Percentiles rank a stretch among this genome's conserved stretches.
phyloP scores from a whole-genome alignment of 2,113 vertebrate genomes.

The Sander lucioperca region DNA sequence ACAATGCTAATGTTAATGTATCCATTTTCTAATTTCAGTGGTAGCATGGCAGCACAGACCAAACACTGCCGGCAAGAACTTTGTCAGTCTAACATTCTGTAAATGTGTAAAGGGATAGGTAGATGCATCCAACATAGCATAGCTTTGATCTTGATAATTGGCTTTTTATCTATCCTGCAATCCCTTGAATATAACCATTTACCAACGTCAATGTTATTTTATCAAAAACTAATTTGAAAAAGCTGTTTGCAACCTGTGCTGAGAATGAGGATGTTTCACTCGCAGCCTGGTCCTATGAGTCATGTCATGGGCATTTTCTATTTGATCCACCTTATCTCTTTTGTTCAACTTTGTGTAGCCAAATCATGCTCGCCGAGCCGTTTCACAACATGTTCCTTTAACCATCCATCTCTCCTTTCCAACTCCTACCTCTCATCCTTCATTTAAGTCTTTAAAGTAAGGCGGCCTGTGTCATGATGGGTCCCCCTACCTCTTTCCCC shows the following conservation, averaged over 20 bases:
- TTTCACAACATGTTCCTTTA: slow-evolving; percentile 57
- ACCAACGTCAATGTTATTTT: not conserved
- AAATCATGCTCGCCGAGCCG: slow-evolving; percentile 18
- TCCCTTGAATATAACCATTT: not conserved
- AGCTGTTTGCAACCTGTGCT: not conserved
- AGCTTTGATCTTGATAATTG: not conserved
- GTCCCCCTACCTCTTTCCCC: slow-evolving; percentile 25
- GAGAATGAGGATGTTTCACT: slow-evolving; percentile 18
- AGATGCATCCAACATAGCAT: not conserved
- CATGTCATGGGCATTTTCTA: slow-evolving; percentile 49
- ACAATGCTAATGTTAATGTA: slow-evolving; percentile 22
- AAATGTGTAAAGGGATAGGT: not conserved
- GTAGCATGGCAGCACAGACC: slow-evolving; percentile 7
- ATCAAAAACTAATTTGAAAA: not conserved
- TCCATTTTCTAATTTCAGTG: slow-evolving; percentile 18
- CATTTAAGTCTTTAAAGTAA: slow-evolving; percentile 45
- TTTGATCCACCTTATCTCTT: slow-evolving; percentile 50
- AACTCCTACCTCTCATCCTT: slow-evolving; percentile 42
- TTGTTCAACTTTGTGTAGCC: slow-evolving; percentile 40
- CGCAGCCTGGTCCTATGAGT: slow-evolving; percentile 55
- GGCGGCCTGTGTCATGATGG: slow-evolving; percentile 43
- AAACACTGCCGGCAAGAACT: slow-evolving; percentile 16
- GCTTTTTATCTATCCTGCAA: not conserved
- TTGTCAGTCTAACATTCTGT: not conserved
- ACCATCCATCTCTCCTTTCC: slow-evolving; percentile 42